A percentile compares a stretch with the other conserved stretches of the same genome.
Evolutionary conservation across 1,140 invertebrate species (phyloP).

Genomic region (Vanessa atalanta): DNA sequence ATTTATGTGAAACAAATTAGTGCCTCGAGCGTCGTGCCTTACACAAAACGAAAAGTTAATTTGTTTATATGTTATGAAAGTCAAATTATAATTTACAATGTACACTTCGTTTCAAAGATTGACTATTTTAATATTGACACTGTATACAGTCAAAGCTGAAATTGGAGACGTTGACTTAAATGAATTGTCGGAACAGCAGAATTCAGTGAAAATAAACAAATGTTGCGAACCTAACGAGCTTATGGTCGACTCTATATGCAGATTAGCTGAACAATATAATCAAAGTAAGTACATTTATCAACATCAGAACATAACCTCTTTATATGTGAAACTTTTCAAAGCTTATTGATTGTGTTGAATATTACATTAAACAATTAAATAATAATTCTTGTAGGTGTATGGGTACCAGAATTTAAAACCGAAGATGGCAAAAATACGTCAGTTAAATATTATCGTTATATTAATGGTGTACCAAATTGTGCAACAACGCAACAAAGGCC

Average conservation of each 20-base stretch:
- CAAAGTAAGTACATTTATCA: conserved; percentile 66
- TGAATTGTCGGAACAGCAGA: conserved; percentile 67
- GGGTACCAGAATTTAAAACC: conserved; percentile 83
- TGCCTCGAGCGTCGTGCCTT: neutral
- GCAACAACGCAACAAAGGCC: conserved; percentile 85
- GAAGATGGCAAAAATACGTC: conserved; percentile 81
- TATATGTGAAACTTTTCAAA: neutral
- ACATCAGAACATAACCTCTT: neutral
- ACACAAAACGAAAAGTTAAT: neutral
- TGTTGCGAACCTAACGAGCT: conserved; percentile 88
- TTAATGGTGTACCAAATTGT: conserved; percentile 87
- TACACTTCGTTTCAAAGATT: neutral
- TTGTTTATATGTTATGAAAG: conserved; percentile 8
- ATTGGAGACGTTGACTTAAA: conserved; percentile 52
- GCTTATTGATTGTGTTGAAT: neutral
- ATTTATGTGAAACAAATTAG: neutral
- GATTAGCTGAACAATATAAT: conserved; percentile 82
- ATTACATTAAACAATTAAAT: neutral
- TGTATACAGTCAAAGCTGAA: conserved; percentile 6
- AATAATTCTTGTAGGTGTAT: conserved; percentile 64
- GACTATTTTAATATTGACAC: neutral
- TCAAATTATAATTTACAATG: neutral
- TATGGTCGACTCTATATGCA: conserved; percentile 85
- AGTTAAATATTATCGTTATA: conserved; percentile 79
- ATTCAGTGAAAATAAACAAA: conserved; percentile 84